A percentile compares a stretch with the other conserved stretches of the same genome.
phyloP scores from a whole-genome alignment of 2,113 vertebrate genomes.

The Sminthopsis crassicaudata region DNA sequence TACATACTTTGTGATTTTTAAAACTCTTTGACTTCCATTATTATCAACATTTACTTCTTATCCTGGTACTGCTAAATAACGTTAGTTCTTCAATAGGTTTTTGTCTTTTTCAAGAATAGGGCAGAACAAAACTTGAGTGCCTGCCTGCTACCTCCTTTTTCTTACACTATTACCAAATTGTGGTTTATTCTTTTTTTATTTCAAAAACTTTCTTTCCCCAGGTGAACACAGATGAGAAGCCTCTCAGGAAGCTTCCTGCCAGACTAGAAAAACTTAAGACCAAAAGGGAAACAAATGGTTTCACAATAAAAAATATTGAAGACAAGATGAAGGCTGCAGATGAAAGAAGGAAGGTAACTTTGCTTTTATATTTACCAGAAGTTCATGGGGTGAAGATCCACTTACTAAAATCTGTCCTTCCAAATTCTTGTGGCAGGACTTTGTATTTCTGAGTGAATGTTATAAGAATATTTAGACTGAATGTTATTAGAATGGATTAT shows the following conservation, averaged over 20 bases:
- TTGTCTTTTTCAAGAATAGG: background rate
- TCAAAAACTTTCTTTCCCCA: conserved; percentile 69
- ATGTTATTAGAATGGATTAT: background rate
- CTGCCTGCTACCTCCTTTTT: background rate
- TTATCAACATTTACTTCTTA: background rate
- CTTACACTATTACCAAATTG: background rate
- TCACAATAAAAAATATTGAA: conserved; percentile 84
- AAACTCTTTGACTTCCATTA: background rate
- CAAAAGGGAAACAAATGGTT: conserved; percentile 76
- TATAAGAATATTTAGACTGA: background rate
- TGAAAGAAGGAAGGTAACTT: conserved; percentile 79
- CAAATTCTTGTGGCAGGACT: background rate
- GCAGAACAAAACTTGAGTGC: background rate
- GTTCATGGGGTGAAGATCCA: fast-evolving
- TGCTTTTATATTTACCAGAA: fast-evolving
- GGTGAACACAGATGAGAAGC: conserved; percentile 67
- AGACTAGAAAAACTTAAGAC: conserved; percentile 88
- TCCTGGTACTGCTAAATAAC: background rate
- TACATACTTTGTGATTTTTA: background rate
- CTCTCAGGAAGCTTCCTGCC: conserved; percentile 82
- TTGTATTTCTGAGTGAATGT: background rate
- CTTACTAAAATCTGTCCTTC: fast-evolving
- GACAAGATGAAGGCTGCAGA: conserved; percentile 85
- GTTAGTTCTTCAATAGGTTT: background rate
- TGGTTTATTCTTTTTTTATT: conserved; percentile 1